These are phyloP conservation scores for Lithophane ornitopus DNA, from an alignment of 2,888 invertebrate genomes.

Conservation along the genomic window DNA sequence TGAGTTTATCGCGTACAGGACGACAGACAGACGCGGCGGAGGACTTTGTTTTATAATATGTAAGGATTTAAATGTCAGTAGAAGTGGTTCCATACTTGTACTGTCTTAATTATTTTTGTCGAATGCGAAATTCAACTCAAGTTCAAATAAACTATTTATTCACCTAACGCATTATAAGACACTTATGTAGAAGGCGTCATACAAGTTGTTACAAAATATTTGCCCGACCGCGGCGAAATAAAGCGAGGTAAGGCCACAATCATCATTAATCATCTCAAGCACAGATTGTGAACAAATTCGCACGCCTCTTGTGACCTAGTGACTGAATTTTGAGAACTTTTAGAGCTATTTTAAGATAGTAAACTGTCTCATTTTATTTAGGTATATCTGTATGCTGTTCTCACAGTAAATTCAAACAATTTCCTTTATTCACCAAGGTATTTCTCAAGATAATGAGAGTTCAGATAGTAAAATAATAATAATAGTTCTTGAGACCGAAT, in stretches of 20 bases:
- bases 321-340: slow-evolving; percentile 39
- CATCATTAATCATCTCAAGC: slow-evolving; percentile 63
- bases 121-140: not conserved
- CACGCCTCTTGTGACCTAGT: slow-evolving; percentile 45
- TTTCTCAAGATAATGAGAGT: not conserved
- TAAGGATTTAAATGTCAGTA: not conserved
- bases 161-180: not conserved
- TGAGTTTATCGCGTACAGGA: too few species aligned
- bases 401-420: not conserved
- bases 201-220: slow-evolving; percentile 50
- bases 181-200: slow-evolving; percentile 21
- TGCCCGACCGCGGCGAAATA: slow-evolving; percentile 55
- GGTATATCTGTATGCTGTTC: not conserved
- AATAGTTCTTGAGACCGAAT: too few species aligned
- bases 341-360: slow-evolving; percentile 2
- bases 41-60: too few species aligned
- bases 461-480: too few species aligned
- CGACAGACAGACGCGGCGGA: too few species aligned
- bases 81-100: not conserved
- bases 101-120: too few species aligned
- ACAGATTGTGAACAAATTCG: slow-evolving; percentile 42
- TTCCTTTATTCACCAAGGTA: not conserved
- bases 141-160: slow-evolving; percentile 7
- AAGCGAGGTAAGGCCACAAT: slow-evolving; percentile 61
- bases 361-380: not conserved